These are phyloP conservation scores for Rhopilema esculentum DNA, from an alignment of 30 jellyfish, hydroid and myxozoan genomes.

Conservation along the genomic window DNA sequence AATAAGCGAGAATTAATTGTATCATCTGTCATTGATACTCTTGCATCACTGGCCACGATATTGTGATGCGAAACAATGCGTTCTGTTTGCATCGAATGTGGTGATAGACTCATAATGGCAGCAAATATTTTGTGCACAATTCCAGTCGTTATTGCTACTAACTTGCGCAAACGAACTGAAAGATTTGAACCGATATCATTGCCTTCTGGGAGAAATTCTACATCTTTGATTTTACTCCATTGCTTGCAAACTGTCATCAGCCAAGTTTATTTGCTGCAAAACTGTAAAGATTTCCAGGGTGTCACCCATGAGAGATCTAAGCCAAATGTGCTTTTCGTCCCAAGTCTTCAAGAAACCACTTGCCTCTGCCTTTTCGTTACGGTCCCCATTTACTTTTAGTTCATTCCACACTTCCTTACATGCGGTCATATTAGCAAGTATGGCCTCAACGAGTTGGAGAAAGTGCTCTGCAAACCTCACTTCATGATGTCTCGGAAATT, in stretches of 20 bases:
- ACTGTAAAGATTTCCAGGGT: slow-evolving; percentile 35
- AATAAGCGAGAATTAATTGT: slow-evolving; percentile 15
- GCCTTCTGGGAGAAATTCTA: slow-evolving; percentile 41
- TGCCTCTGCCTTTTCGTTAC: slow-evolving; percentile 44
- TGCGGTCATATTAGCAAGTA: slow-evolving; percentile 35
- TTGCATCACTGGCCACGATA: slow-evolving; percentile 6
- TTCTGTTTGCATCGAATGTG: slow-evolving; percentile 21
- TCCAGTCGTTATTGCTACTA: slow-evolving; percentile 27
- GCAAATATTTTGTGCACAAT: slow-evolving; percentile 19
- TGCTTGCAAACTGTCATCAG: too few species aligned
- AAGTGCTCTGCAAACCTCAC: slow-evolving; percentile 61
- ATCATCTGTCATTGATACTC: slow-evolving; percentile 23
- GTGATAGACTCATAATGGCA: slow-evolving; percentile 21
- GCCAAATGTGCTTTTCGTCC: slow-evolving; percentile 4
- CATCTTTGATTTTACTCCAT: slow-evolving; percentile 28
- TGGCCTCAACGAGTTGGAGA: slow-evolving; percentile 51
- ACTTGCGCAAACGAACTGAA: slow-evolving; percentile 35
- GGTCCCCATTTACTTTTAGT: slow-evolving; percentile 24
- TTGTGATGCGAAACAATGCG: slow-evolving; percentile 10
- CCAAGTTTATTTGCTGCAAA: slow-evolving; percentile 30
- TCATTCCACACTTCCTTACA: slow-evolving; percentile 46
- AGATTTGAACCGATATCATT: slow-evolving; percentile 11
- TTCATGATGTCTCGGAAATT: slow-evolving; percentile 60
- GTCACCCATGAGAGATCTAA: slow-evolving; percentile 65
- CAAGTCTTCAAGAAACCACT: neutral